Evolutionary conservation across 2,113 vertebrate species (phyloP).

Genomic region (Pelodiscus sinensis): DNA sequence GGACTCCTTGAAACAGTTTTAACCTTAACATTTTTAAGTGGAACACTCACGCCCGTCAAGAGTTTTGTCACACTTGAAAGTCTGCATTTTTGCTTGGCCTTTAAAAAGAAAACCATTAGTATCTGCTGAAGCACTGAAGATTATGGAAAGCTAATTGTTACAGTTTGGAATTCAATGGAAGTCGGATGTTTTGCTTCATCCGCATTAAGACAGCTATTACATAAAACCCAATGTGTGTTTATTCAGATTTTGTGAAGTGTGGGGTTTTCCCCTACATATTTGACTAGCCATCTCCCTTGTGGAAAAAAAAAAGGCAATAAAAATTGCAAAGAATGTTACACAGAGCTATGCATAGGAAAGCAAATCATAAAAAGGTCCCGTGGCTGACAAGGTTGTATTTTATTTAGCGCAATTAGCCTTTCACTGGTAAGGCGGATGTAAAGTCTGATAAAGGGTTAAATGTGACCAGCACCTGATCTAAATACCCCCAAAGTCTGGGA

Average conservation of each 20-base stretch:
- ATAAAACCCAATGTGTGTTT: slow-evolving; percentile 48
- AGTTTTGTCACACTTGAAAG: not conserved
- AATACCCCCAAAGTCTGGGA: not conserved
- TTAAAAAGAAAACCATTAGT: not conserved
- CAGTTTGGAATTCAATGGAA: slow-evolving; percentile 37
- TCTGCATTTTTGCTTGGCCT: not conserved
- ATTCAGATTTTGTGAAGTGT: slow-evolving; percentile 12
- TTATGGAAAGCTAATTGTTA: slow-evolving; percentile 25
- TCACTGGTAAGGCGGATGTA: not conserved
- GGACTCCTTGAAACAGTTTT: not conserved
- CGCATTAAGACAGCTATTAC: slow-evolving; percentile 25
- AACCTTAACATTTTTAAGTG: not conserved
- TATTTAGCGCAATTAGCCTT: slow-evolving; percentile 14
- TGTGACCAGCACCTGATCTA: not conserved
- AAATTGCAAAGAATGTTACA: not conserved
- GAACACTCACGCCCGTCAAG: not conserved
- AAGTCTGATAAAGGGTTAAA: not conserved
- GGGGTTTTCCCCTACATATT: not conserved
- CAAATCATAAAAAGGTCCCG: not conserved
- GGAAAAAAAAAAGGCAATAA: slow-evolving; percentile 14
- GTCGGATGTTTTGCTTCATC: slow-evolving; percentile 18
- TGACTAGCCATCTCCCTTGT: slow-evolving; percentile 4
- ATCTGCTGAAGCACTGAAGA: slow-evolving; percentile 4
- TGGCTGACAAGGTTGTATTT: not conserved
- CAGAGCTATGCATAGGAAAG: not conserved